These are phyloP conservation scores for Murina feae DNA, from an alignment of 2,113 vertebrate species.

Conservation along the genomic window DNA sequence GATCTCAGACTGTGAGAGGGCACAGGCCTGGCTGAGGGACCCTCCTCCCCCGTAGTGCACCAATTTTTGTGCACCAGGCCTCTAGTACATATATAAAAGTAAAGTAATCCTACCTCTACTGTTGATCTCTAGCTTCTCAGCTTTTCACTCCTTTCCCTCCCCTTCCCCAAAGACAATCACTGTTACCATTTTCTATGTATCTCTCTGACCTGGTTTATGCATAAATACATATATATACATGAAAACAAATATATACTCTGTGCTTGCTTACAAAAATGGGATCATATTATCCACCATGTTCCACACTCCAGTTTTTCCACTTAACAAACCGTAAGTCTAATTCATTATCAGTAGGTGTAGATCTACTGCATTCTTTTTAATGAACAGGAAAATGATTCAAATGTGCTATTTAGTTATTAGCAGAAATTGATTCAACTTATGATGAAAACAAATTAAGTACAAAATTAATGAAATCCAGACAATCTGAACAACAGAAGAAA, in stretches of 20 bases:
- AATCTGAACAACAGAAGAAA: background rate
- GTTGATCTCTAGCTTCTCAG: background rate
- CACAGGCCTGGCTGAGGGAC: no score
- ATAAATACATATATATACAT: background rate
- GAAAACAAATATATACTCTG: background rate
- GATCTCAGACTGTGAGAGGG: no score
- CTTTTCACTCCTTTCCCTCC: background rate
- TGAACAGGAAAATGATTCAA: background rate
- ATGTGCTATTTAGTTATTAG: background rate
- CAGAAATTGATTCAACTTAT: background rate
- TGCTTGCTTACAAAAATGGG: background rate
- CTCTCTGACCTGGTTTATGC: background rate
- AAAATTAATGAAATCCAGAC: background rate
- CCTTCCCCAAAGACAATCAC: background rate
- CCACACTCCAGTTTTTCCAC: background rate
- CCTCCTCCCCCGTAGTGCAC: no score
- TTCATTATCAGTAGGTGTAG: background rate
- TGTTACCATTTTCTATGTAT: background rate
- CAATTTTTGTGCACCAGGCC: no score
- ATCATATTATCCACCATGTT: background rate
- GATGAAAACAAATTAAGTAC: background rate
- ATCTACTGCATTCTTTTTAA: background rate
- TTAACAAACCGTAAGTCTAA: background rate
- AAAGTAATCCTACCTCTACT: background rate
- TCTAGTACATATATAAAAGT: background rate